Percentiles rank a stretch among this genome's conserved stretches.
Conservation (phyloP, 2,113 vertebrate species). For the Mobula hypostoma region DNA sequence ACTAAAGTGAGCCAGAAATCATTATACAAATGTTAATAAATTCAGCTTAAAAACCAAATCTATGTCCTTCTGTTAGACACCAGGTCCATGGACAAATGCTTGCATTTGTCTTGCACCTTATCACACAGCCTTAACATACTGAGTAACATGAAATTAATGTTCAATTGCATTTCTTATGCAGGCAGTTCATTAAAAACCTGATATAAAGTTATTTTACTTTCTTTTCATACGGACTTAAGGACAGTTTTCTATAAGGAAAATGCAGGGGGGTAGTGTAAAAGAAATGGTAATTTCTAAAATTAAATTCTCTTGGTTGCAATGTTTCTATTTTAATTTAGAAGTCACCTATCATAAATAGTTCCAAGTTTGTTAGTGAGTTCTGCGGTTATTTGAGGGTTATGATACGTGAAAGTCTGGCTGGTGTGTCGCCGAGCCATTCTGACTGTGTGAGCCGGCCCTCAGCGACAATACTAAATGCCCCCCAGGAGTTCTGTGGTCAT, state of each 20-base stretch:
- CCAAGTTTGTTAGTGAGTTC: not conserved
- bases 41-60: not conserved
- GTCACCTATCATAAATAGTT: not conserved
- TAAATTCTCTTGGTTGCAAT: not conserved
- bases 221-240: not conserved
- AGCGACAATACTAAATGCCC: not conserved
- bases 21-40: not conserved
- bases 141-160: not conserved
- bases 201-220: not conserved
- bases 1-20: not conserved
- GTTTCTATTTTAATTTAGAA: constrained; percentile 26
- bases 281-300: constrained; percentile 23
- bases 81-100: not conserved
- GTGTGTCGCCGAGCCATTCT: not conserved
- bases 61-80: not conserved
- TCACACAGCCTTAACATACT: not conserved
- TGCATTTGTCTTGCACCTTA: not conserved
- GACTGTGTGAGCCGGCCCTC: not conserved
- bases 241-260: not conserved
- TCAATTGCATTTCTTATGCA: not conserved
- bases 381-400: not conserved
- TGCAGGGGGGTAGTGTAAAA: not conserved
- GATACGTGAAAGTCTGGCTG: not conserved
- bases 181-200: not conserved
- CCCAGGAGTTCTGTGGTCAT: not conserved